Evolutionary conservation across 2,113 vertebrate genomes (phyloP).

Genomic region (Artemisiospiza belli): DNA sequence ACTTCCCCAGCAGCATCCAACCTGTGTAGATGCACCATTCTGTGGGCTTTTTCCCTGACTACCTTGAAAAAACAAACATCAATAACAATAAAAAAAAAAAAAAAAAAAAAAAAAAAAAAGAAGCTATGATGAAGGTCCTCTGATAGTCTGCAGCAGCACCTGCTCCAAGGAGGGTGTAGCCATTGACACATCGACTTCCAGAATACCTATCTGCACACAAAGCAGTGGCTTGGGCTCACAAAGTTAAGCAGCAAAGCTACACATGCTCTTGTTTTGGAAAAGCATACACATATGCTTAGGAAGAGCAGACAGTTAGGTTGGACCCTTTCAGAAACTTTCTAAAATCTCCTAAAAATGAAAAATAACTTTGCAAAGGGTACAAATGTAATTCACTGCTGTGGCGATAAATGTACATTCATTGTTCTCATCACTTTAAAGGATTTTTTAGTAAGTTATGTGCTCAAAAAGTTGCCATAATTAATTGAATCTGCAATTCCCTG

Average conservation of each 20-base stretch:
- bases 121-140: neutral
- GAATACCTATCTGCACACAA: neutral
- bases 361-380: neutral
- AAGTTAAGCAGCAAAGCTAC: neutral
- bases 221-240: neutral
- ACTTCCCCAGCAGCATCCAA: neutral
- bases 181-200: neutral
- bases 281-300: neutral
- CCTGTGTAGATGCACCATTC: neutral
- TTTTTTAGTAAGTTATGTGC: neutral
- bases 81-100: neutral
- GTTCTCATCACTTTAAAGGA: neutral
- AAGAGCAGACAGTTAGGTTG: neutral
- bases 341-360: neutral
- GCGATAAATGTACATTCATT: neutral
- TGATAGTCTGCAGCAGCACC: neutral
- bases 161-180: neutral
- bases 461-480: neutral
- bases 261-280: neutral
- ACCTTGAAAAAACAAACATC: neutral
- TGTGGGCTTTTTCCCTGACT: neutral
- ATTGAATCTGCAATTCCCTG: neutral
- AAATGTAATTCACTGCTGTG: neutral
- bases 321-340: neutral
- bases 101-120: neutral